Evolutionary conservation across 2,113 vertebrate genomes (phyloP), one percentile per base, ranked within the genome.

Genomic region (Chauna torquata): DNA sequence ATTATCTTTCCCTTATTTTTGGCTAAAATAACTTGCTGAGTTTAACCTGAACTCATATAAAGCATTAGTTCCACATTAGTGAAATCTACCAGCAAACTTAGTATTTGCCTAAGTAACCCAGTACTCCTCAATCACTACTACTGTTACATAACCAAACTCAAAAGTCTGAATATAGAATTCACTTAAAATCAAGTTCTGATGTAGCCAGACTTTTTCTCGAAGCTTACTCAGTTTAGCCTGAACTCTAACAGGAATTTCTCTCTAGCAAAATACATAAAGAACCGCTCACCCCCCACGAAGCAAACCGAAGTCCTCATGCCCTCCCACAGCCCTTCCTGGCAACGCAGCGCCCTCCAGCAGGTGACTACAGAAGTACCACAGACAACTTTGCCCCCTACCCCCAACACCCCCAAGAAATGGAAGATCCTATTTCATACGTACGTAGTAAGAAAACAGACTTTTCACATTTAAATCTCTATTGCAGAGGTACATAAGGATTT

Each of bases 261-360:
- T 74, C 8, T 19, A 18, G 6, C 16, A 77, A 42, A 72, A 65
- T 3, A 36, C 2, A 52, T 2, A 3, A 57, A 62, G 20, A 74
- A 50, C 4, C 1, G 1, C 18, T 66, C 62, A 27, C 54, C 24
- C n/a, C 14, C 4, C 27, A 28, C 0, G 1, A 16, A 84, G 68
- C 4, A 1, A 62, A 36, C 5, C 1, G 54, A n/a, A 9, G 44
- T 6, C 12, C 7, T 32, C 14, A 36, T 10, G 16, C 49, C 49
- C 45, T 23, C 52, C 28, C 12, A 9, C 0, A 2, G 2, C 30
- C 12, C 49, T 66, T 89, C 23, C 70, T 69, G 40, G 47, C 24
- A 65, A 50, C 58, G 62, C 66, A 91, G 75, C 49, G 81, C 44
- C 74, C 78, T 96, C 87, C 90, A 80, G 68, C 54, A 89, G 91